Base-by-base conservation (phyloP, 2,888 invertebrate genomes). In the Ornithoptera priamus region DNA sequence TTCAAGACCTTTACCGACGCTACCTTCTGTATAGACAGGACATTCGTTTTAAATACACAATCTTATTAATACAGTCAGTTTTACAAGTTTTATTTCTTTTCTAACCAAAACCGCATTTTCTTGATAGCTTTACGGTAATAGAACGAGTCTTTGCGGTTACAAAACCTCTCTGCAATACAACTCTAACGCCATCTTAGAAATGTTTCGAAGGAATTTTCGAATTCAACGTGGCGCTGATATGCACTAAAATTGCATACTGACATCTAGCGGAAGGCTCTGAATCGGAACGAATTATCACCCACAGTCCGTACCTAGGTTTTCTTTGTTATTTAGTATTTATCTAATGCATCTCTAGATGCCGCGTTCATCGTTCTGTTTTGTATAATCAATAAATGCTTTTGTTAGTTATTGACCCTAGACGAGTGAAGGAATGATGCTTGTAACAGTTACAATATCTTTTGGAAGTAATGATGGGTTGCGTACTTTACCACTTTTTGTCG, bases 221-320 rank as follows among this genome's bases (percentile, higher is more conserved):
- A 67, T n/a, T 18, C 56, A 53, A 30, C n/a, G 20, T 63, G 24
- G 22, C 50, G 62, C 53, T 63, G 12, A 56, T 42, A 17, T 64
- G 63, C 67, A 53, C 64, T 15, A 61, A 61, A 61, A 56, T 30
- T 65, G 70, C 59, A 67, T 61, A 30, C 42, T 64, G 70, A 67
- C 70, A 67, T 71, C 70, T 71, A 67, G 67, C 70, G 70, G 70
- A n/a, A 36, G 17, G 39, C 58, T 64, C n/a, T 24, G 42, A 64
- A 65, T 42, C 56, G 22, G 39, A 65, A 18, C 12, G 57, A 36
- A 18, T 67, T 20, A 15, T 7, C 42, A 39, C n/a, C 30, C 12
- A n/a, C 53, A 18, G 15, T 60, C 39, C 39, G 46, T 63, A 53
- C 12, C 63, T 59, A 64, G 53, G 22, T 58, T 53, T 58, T 8